Evolutionary conservation across 2,113 vertebrate genomes (phyloP).

Genomic region (Hucho hucho): DNA sequence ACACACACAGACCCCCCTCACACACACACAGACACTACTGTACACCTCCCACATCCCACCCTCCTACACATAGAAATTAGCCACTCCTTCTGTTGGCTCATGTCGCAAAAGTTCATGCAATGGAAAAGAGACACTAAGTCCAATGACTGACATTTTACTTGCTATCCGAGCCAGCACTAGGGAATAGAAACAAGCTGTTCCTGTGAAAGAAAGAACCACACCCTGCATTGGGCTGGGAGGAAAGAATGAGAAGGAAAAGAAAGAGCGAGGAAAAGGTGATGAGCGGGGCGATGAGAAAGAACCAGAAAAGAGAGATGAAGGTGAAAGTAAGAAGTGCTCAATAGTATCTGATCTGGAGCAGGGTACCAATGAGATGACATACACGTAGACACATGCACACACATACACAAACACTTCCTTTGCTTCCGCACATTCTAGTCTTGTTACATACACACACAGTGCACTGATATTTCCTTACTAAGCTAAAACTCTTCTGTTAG

Average conservation of each 20-base stretch:
- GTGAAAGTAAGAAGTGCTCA: not conserved
- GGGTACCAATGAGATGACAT: not conserved
- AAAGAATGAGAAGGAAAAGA: constrained; percentile 47
- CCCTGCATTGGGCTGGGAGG: constrained; percentile 41
- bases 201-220: constrained; percentile 38
- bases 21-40: not conserved
- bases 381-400: not conserved
- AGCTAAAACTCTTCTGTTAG: too few species aligned
- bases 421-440: too few species aligned
- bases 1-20: constrained; percentile 2
- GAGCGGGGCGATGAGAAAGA: constrained; percentile 23
- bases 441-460: too few species aligned
- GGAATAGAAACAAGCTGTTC: constrained; percentile 7
- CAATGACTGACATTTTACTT: constrained; percentile 50
- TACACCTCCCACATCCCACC: not conserved
- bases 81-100: constrained; percentile 24
- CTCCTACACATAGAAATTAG: constrained; percentile 4
- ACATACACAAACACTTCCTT: not conserved
- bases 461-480: too few species aligned
- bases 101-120: constrained; percentile 48
- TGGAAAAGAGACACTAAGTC: constrained; percentile 58
- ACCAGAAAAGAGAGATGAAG: not conserved
- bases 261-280: not conserved
- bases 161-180: constrained; percentile 28
- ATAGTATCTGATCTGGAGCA: constrained; percentile 31